These are phyloP conservation scores for Trichonephila clavipes DNA, from an alignment of 1,140 invertebrate genomes.

Conservation along the genomic window DNA sequence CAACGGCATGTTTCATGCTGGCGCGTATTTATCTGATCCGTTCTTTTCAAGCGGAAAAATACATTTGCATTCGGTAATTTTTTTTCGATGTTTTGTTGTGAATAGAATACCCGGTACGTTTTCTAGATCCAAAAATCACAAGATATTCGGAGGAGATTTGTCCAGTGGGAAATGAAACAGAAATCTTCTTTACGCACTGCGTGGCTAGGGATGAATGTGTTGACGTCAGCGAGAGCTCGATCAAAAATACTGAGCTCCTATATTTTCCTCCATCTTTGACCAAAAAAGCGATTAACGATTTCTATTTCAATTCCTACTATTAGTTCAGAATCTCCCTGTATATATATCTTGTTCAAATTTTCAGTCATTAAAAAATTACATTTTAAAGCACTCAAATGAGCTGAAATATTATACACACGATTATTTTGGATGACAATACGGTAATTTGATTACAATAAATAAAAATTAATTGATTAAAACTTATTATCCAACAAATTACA, in stretches of 20 bases:
- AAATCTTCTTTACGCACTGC: neutral
- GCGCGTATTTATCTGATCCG: too few relatives aligned
- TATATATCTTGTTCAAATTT: too few relatives aligned
- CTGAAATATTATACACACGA: too few relatives aligned
- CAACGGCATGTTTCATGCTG: neutral
- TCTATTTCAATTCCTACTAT: too few relatives aligned
- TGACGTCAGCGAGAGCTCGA: neutral
- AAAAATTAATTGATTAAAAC: too few relatives aligned
- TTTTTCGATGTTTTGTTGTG: neutral
- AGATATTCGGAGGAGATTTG: neutral
- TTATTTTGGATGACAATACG: too few relatives aligned
- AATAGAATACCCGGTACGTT: neutral
- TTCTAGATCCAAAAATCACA: conserved; percentile 19
- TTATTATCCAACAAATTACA: too few relatives aligned
- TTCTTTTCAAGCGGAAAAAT: neutral
- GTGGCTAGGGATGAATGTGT: neutral
- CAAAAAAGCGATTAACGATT: neutral
- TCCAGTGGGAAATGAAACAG: conserved; percentile 8
- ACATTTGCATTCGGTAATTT: neutral
- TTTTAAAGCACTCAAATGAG: too few relatives aligned
- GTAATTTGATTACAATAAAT: too few relatives aligned
- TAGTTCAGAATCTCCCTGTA: too few relatives aligned
- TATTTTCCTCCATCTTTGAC: neutral
- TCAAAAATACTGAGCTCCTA: neutral
- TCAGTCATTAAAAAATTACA: too few relatives aligned